Conservation (phyloP, 2,113 vertebrate species). For the Oryctolagus cuniculus region mOryCun1.1 NC_091442.1:111171001-111171500, state of each 20-base stretch:
- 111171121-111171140: no score
- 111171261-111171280: background rate
- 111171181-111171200: background rate
- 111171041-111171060: no score
- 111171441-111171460: accelerated
- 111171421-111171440: background rate
- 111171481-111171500: background rate
- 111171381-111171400: background rate
- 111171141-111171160: no score
- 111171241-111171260: background rate
- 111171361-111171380: background rate
- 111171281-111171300: background rate
- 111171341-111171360: accelerated
- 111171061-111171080: no score
- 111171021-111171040: no score
- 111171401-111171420: background rate
- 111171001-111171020: no score
- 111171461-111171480: background rate
- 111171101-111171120: no score
- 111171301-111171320: background rate
- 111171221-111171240: background rate
- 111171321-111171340: background rate
- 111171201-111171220: background rate
- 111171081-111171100: no score
- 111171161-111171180: no score